Evolutionary conservation across 2,797 vertebrate species (phyloP), one percentile per base, ranked within the genome.

Genomic region (Salarias fasciatus): DNA sequence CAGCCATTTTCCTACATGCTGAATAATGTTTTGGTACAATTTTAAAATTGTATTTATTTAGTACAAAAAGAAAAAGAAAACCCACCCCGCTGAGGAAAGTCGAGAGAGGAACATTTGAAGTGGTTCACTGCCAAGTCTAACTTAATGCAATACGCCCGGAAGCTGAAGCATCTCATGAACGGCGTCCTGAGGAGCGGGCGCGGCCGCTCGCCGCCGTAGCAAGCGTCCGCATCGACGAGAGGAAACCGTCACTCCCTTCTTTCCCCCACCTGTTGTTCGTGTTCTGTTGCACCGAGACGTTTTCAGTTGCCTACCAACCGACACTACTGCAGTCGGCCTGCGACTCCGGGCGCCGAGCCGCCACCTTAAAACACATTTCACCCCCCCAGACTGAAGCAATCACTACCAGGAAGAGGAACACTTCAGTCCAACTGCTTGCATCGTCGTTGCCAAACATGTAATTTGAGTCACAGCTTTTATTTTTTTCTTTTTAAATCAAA

Each of bases 41-140:
- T 94, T 64, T 90, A 94, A 92, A 95, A 85, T 57, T 95, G 93
- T 95, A 98, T 98, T 99, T 99, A 97, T 98, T 97, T 95, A 96
- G 92, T 92, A 94, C 94, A 42, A 36, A 35, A 51, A n/a, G n/a
- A n/a, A n/a, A n/a, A n/a, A n/a, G n/a, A n/a, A n/a, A n/a, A n/a
- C n/a, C n/a, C n/a, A n/a, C n/a, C n/a, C n/a, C 52, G 83, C 81
- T 55, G 82, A 88, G 72, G 18, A 24, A 86, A 82, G 88, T 93
- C 90, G 33, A 88, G 92, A 88, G 92, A 95, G 92, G 93, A 94
- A 91, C 18, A 91, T 94, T 96, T 96, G 95, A 92, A 96, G 95
- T 97, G 95, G 95, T 98, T 98, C 97, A 98, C 97, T 99, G 97
- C 97, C 97, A 98, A 96, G 94, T 95, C 93, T 92, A 92, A 35